Conservation (phyloP, 2,113 vertebrate species). For the Prunella fulvescens region DNA sequence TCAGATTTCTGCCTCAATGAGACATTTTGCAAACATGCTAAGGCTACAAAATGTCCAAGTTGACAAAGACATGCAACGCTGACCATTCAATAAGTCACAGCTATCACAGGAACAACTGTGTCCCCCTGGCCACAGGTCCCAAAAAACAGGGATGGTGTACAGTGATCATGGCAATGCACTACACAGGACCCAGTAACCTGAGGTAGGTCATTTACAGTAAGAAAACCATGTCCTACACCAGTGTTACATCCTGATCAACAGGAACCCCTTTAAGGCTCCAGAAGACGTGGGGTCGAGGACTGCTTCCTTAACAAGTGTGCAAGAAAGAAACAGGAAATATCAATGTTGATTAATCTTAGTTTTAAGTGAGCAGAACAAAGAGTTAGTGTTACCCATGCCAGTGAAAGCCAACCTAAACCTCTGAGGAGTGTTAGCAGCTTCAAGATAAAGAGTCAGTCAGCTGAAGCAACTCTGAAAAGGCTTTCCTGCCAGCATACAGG, state of each 20-base stretch:
- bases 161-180: conserved; percentile 57
- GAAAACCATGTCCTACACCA: conserved; percentile 71
- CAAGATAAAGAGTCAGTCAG: conserved; percentile 38
- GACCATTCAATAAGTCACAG: conserved; percentile 64
- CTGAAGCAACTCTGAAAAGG: conserved; percentile 38
- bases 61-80: conserved; percentile 78
- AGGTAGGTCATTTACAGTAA: conserved; percentile 82
- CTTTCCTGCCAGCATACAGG: conserved; percentile 2
- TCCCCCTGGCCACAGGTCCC: conserved; percentile 65
- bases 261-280: conserved; percentile 61
- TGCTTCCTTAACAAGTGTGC: conserved; percentile 52
- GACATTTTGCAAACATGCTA: conserved; percentile 88
- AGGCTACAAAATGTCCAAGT: conserved; percentile 83
- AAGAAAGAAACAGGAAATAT: conserved; percentile 47
- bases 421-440: conserved; percentile 46
- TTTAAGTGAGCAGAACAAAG: conserved; percentile 18
- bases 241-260: conserved; percentile 74
- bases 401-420: conserved; percentile 46
- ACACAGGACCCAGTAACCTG: conserved; percentile 74
- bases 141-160: conserved; percentile 42
- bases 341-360: not conserved
- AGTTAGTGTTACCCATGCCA: conserved; percentile 37
- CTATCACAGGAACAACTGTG: conserved; percentile 59
- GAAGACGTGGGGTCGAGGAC: conserved; percentile 38
- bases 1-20: conserved; percentile 73